Evolutionary conservation across 2,888 invertebrate genomes (phyloP), one percentile per base, ranked within the genome.

Genomic region (Noctua fimbriata): DNA sequence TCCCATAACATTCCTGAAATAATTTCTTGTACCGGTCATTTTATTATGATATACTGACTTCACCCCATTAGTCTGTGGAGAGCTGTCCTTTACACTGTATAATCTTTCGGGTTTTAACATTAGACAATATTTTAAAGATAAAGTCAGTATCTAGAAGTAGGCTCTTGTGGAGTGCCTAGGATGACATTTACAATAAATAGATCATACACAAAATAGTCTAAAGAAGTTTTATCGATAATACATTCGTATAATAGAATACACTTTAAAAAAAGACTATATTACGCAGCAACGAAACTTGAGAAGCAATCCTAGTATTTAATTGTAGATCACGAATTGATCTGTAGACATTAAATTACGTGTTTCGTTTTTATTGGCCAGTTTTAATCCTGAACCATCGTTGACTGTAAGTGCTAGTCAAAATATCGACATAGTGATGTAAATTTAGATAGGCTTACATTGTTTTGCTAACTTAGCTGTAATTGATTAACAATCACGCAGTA

Each of bases 361-460:
- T 77, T 65, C 74, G 41, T 84, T 86, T 73, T 67, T 58, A 81
- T 80, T 81, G 83, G 79, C 84, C 85, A 84, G 89, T 86, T 89
- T 76, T 73, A 81, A 83, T 79, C 85, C 87, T 88, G 87, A 89
- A 92, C 92, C 93, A 93, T 91, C 90, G 91, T 91, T 91, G 87
- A 82, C 89, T 94, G 93, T 92, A 91, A 92, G 90, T 93, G 91
- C 95, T 95, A 95, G 95, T 95, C 95, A 95, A 92, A 94, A 92
- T 92, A 94, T 93, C 93, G 92, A 94, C 90, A 90, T 94, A 95
- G 93, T 91, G 85, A 90, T 91, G 89, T 94, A 93, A 92, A 90
- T 87, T 92, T 93, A 94, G 90, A 90, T 94, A 94, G 93, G 92
- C 91, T 92, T 92, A 91, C 88, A 88, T 92, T 92, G 92, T 93